Percentiles rank a stretch among this genome's conserved stretches.
phyloP scores from a whole-genome alignment of 1,140 invertebrate species.

The Drosophila yakuba region DNA sequence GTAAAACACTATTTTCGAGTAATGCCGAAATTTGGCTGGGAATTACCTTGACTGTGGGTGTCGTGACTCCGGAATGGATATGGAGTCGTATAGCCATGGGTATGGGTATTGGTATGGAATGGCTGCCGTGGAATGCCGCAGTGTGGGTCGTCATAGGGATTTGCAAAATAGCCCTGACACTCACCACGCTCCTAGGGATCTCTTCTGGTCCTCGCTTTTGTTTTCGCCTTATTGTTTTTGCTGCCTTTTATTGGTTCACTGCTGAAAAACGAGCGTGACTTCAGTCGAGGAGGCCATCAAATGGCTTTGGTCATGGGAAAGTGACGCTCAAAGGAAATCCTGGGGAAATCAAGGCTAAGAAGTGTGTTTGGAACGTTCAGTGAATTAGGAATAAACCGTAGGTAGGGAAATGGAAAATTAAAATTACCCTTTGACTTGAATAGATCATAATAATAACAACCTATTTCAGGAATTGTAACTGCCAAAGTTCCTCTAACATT shows the following conservation, averaged over 20 bases:
- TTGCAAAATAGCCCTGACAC: conserved; percentile 37
- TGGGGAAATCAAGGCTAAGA: conserved; percentile 32
- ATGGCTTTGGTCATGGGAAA: conserved; percentile 78
- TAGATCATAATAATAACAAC: too few relatives aligned
- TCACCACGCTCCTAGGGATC: conserved; percentile 19
- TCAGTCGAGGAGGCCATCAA: conserved; percentile 50
- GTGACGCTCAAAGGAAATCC: conserved; percentile 39
- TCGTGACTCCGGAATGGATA: conserved; percentile 57
- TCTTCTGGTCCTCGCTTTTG: conserved; percentile 37
- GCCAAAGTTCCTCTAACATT: too few relatives aligned
- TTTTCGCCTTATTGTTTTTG: conserved; percentile 42
- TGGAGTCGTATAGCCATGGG: too few relatives aligned
- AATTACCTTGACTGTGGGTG: conserved; percentile 75
- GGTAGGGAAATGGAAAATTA: too few relatives aligned
- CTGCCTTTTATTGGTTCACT: conserved; percentile 72
- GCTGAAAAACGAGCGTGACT: conserved; percentile 64
- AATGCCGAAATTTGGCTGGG: conserved; percentile 76
- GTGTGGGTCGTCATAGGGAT: conserved; percentile 23
- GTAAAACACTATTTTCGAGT: conserved; percentile 56
- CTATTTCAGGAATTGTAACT: too few relatives aligned
- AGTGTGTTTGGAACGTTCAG: conserved; percentile 10
- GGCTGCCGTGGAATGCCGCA: conserved; percentile 15
- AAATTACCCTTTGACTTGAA: too few relatives aligned
- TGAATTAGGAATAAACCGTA: background rate
- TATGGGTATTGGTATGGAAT: background rate